phyloP scores from a whole-genome alignment of 2,888 invertebrate genomes.

The Mesochorus sp. region DNA sequence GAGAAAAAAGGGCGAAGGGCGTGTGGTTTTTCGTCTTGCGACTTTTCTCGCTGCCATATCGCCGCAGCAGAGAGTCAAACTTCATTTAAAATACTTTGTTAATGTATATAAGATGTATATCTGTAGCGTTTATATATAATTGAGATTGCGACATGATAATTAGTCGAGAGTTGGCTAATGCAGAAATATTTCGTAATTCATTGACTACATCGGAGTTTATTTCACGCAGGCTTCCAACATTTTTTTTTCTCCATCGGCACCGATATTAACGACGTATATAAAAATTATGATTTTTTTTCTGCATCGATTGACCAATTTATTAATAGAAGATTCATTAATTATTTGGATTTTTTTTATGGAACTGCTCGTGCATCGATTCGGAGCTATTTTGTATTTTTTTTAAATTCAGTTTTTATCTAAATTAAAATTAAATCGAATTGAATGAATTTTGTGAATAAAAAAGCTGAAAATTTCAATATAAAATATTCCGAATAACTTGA shows the following conservation, averaged over 20 bases:
- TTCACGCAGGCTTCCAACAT: background rate
- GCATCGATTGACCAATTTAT: too few relatives aligned
- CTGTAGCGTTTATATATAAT: constrained; percentile 27
- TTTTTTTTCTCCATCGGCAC: too few relatives aligned
- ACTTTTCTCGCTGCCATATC: constrained; percentile 44
- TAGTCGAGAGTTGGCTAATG: constrained; percentile 34
- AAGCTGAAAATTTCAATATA: too few relatives aligned
- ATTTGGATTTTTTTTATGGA: too few relatives aligned
- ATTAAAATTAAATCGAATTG: too few relatives aligned
- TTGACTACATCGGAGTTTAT: background rate
- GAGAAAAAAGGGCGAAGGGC: background rate
- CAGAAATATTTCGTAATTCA: constrained; percentile 34
- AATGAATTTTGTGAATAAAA: too few relatives aligned
- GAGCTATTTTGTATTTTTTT: background rate
- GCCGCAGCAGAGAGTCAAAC: constrained; percentile 32
- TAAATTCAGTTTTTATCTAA: too few relatives aligned
- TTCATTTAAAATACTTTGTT: constrained; percentile 53
- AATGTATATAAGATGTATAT: constrained; percentile 2
- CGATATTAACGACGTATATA: too few relatives aligned
- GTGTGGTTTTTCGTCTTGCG: constrained; percentile 39
- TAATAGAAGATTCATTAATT: too few relatives aligned
- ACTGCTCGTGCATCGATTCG: too few relatives aligned
- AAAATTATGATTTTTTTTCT: too few relatives aligned
- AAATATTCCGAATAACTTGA: too few relatives aligned
- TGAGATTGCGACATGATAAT: constrained; percentile 39